Base-by-base conservation (phyloP, 2,113 vertebrate genomes). In the Danionella cerebrum region DNA sequence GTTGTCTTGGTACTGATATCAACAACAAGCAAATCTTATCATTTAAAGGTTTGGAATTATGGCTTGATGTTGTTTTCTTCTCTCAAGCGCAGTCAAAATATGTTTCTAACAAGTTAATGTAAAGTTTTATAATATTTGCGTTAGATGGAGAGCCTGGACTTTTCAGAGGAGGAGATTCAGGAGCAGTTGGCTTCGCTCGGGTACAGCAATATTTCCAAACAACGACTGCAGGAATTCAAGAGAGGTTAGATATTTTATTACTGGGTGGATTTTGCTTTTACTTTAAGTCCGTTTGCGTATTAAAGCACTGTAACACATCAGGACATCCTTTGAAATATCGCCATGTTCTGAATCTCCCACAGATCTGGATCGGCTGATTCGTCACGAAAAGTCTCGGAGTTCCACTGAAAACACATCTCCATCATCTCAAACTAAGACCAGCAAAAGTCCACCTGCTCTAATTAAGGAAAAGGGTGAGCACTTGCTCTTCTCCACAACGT, bases 281-380 rank as follows among this genome's bases (percentile, higher is more conserved):
- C n/a, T n/a, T n/a, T n/a, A n/a, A n/a, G n/a, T n/a, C n/a, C 33
- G 0, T 29, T 25, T 21, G 22, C 8, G 11, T 22, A 31, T 13
- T 31, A 22, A n/a, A n/a, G n/a, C n/a, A n/a, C n/a, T n/a, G n/a
- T 57, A 1, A 2, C 13, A 22, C 7, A 21, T 1, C 0, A 29
- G 24, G 10, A 6, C 9, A n/a, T 8, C 9, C 16, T 2, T 33
- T 39, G 2, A 45, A 19, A 12, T 64, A 24, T 7, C 14, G 16
- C 14, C 27, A 10, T 36, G 4, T 36, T 47, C 6, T 64, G 13
- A 10, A 36, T 24, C 41, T 36, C 60, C 44, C 14, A 19, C 7
- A 90, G 87, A 88, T 71, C 80, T 89, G 0, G 85, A 88, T 47
- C 72, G 80, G 2, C 81, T 90, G 39, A 82, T 90, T 31, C 71